Conservation (phyloP, 2,113 vertebrate genomes). For the Gasterosteus aculeatus region DNA sequence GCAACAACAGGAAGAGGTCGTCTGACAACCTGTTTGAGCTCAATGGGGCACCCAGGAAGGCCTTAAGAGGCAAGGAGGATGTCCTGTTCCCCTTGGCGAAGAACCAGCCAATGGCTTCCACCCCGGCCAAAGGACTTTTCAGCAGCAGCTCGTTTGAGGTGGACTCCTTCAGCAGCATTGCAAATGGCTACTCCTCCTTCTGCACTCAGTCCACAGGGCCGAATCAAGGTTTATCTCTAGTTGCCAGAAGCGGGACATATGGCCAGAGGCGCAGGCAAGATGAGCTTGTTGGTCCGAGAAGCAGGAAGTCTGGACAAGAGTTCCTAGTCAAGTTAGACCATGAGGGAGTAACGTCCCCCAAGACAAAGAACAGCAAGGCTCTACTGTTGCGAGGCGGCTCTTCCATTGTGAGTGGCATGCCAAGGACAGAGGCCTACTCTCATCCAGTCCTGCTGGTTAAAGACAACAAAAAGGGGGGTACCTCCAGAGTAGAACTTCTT, state of each 20-base stretch:
- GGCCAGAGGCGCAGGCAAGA: slow-evolving; percentile 84
- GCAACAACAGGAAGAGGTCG: slow-evolving; percentile 84
- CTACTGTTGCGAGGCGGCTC: slow-evolving; percentile 80
- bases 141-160: slow-evolving; percentile 91
- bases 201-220: slow-evolving; percentile 78
- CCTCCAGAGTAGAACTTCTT: slow-evolving; percentile 83
- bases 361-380: slow-evolving; percentile 94
- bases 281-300: slow-evolving; percentile 73
- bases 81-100: slow-evolving; percentile 78
- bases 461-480: slow-evolving; percentile 89
- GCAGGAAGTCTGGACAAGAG: slow-evolving; percentile 84
- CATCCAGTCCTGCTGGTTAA: slow-evolving; percentile 87
- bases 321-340: slow-evolving; percentile 96
- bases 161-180: slow-evolving; percentile 95
- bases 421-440: slow-evolving; percentile 82
- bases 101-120: slow-evolving; percentile 69
- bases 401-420: slow-evolving; percentile 76
- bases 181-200: slow-evolving; percentile 91
- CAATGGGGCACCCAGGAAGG: slow-evolving; percentile 85
- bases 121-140: slow-evolving; percentile 85
- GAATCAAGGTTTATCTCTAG: slow-evolving; percentile 79
- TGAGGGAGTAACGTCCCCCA: slow-evolving; percentile 95
- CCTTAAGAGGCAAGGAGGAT: slow-evolving; percentile 82
- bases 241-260: slow-evolving; percentile 80
- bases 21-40: slow-evolving; percentile 89